These are phyloP conservation scores for Drosophila virilis DNA, from an alignment of 1,140 invertebrate species.

Conservation along the genomic window DNA sequence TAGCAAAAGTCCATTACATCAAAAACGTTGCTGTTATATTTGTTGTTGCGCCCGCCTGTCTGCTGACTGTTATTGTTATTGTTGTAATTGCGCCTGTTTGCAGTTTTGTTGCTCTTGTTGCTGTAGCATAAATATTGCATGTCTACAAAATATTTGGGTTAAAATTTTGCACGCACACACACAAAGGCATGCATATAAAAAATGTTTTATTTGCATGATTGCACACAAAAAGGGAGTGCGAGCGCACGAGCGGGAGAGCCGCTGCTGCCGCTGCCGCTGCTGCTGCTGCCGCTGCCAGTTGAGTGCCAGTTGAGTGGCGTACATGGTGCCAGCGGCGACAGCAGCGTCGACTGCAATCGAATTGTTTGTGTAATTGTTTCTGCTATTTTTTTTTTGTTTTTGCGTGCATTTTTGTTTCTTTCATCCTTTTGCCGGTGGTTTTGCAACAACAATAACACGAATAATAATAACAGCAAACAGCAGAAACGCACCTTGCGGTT, in stretches of 20 bases:
- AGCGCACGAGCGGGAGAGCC: not conserved
- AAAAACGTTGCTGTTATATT: conserved; percentile 36
- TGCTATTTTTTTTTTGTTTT: conserved; percentile 17
- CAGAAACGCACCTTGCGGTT: conserved; percentile 77
- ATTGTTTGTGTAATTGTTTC: conserved; percentile 60
- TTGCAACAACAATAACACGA: conserved; percentile 55
- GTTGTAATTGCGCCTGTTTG: conserved; percentile 56
- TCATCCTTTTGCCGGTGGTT: conserved; percentile 48
- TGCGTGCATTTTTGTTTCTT: conserved; percentile 20
- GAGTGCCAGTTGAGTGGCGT: conserved; percentile 60
- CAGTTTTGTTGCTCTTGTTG: conserved; percentile 36
- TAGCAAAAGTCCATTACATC: conserved; percentile 52
- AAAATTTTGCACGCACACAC: conserved; percentile 70
- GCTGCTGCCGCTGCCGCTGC: not conserved
- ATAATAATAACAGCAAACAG: conserved; percentile 51
- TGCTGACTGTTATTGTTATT: conserved; percentile 54
- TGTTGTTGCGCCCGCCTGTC: conserved; percentile 31
- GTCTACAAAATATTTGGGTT: conserved; percentile 83
- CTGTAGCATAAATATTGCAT: conserved; percentile 71
- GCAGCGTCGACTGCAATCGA: conserved; percentile 44
- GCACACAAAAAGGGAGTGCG: conserved; percentile 41
- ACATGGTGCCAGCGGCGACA: conserved; percentile 44
- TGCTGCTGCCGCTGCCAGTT: conserved; percentile 24
- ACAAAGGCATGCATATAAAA: conserved; percentile 44
- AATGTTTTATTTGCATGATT: conserved; percentile 80